Evolutionary conservation across 2,797 vertebrate species (phyloP), one percentile per base, ranked within the genome.

Genomic region (Labroides dimidiatus): DNA sequence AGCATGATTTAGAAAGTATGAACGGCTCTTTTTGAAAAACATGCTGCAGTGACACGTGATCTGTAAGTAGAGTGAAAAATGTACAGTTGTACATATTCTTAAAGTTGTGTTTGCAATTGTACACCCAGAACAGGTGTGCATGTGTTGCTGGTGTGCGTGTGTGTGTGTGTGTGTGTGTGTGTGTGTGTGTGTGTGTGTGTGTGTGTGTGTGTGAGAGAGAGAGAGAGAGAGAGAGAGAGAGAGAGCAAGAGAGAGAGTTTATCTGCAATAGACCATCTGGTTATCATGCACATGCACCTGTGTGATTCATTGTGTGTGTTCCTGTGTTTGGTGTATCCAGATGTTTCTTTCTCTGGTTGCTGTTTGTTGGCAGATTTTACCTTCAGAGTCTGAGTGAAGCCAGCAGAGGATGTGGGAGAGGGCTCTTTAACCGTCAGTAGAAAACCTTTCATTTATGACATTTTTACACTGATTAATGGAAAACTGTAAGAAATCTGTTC

Each of bases 321-420:
- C 7, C 42, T 19, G 17, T 61, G 12, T 9, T 24, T 21, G 0
- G 13, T 54, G 45, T 10, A 36, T 57, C 48, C 64, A 73, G 59
- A 71, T 82, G 77, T 54, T 64, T 81, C 50, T 61, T 45, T 20
- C 61, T 48, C 56, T 80, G 76, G 30, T 33, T 33, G 7, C 8
- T 9, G 30, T 80, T 60, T 67, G 42, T 59, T n/a, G 73, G 69
- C 84, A 89, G 87, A 85, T 88, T 81, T 67, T 72, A 69, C 79
- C 81, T 80, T 68, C 76, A 66, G 58, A 69, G 20, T 36, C 9
- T 39, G 6, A 10, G 44, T 24, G 23, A 59, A 54, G 60, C 70
- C 64, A 54, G 60, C 72, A 78, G 62, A 81, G 57, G 54, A 57
- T 50, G 41, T 84, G 30, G 30, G 30, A 7, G 30, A 7, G 30